phyloP scores from a whole-genome alignment of 2,888 invertebrate species.

The Caenorhabditis virilis region DNA sequence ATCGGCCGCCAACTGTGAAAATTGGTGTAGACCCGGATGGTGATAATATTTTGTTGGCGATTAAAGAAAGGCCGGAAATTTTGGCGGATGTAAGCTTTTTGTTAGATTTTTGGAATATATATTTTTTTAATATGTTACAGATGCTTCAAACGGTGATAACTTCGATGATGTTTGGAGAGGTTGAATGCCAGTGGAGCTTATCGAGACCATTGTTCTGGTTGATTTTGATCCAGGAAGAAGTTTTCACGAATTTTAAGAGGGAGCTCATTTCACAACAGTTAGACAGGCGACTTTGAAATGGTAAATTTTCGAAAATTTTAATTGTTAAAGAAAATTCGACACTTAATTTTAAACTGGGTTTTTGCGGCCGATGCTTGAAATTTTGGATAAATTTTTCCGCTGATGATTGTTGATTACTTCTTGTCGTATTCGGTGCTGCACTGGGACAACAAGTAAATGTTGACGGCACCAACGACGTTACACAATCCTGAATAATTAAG shows the following conservation, averaged over 20 bases:
- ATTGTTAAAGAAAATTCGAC: no score
- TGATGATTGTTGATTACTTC: no score
- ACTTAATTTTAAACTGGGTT: no score
- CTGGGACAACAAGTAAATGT: no score
- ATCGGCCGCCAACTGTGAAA: constrained; percentile 74
- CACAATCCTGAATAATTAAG: no score
- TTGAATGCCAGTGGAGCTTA: constrained; percentile 99
- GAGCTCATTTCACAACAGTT: constrained; percentile 54
- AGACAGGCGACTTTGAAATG: constrained; percentile 33
- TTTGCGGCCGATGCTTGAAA: no score
- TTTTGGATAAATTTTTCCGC: no score
- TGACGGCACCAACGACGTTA: no score
- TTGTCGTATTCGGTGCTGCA: no score
- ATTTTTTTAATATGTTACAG: no score
- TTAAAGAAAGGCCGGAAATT: constrained; percentile 92
- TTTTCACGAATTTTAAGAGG: constrained; percentile 75
- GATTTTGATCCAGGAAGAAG: constrained; percentile 81
- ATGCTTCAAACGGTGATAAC: constrained; percentile 90
- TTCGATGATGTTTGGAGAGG: constrained; percentile 98
- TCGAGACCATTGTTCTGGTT: constrained; percentile 93
- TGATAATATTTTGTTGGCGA: constrained; percentile 82
- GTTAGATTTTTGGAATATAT: no score
- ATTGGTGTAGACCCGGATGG: constrained; percentile 72
- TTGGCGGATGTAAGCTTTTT: constrained; percentile 77
- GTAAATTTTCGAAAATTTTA: no score